Evolutionary conservation across 2,797 vertebrate species (phyloP).

Genomic region (Enteromius anoplus): DNA sequence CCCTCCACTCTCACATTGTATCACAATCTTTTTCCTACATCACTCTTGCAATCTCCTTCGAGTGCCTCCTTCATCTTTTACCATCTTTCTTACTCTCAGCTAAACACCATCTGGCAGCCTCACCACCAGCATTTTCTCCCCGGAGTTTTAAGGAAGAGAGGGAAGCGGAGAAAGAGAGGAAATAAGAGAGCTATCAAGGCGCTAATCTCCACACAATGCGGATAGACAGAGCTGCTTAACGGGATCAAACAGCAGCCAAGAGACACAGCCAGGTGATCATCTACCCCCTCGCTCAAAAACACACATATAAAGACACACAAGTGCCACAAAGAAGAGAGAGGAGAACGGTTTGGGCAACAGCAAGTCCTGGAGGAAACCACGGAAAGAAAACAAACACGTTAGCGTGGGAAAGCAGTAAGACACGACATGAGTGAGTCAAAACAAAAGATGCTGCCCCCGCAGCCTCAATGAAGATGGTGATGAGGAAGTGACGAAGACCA

Average conservation of each 20-base stretch:
- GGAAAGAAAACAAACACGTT: constrained; percentile 18
- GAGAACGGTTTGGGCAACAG: constrained; percentile 12
- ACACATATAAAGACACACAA: constrained; percentile 47
- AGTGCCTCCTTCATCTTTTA: constrained; percentile 12
- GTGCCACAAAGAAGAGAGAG: constrained; percentile 15
- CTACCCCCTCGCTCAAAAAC: constrained; percentile 54
- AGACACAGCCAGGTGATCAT: constrained; percentile 50
- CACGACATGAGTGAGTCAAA: constrained; percentile 35
- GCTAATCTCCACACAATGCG: constrained; percentile 65
- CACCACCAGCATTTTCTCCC: constrained; percentile 22
- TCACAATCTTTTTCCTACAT: background rate
- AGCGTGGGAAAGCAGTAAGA: constrained; percentile 41
- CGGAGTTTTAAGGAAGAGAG: constrained; percentile 18
- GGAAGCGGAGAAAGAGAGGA: constrained; percentile 6
- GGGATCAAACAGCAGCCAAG: constrained; percentile 62
- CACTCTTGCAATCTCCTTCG: background rate
- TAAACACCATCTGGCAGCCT: constrained; percentile 30
- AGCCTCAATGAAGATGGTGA: constrained; percentile 7
- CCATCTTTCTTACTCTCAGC: constrained; percentile 30
- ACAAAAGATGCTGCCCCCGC: constrained; percentile 6
- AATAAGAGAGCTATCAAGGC: constrained; percentile 48
- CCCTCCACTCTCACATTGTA: background rate
- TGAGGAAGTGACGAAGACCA: constrained; percentile 4
- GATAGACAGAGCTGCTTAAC: constrained; percentile 64
- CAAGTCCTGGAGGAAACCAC: constrained; percentile 4